These are phyloP conservation scores for Epizoanthus stellaris DNA, from an alignment of 92 coral and sea anemone species.

Conservation along the genomic window DNA sequence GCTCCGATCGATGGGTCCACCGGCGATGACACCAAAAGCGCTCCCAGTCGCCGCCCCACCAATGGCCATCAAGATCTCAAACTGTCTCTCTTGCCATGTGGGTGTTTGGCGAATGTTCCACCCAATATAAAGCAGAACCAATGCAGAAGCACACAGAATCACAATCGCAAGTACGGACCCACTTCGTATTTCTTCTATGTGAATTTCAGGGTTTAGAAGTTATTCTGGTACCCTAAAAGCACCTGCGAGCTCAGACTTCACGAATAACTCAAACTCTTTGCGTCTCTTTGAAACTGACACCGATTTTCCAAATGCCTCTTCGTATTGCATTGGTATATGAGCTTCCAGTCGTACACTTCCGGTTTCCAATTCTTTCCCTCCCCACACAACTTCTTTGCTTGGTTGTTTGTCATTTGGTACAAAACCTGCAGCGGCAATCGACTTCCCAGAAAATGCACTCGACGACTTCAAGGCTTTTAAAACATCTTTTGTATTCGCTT, in stretches of 20 bases:
- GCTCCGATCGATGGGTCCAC: conserved; percentile 1
- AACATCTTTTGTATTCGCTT: background rate
- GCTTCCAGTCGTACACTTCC: background rate
- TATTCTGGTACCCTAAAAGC: background rate
- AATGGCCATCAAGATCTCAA: conserved; percentile 18
- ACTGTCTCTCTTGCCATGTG: conserved; percentile 1
- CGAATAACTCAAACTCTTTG: background rate
- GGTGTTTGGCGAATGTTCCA: background rate
- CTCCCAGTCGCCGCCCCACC: background rate
- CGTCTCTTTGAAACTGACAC: background rate
- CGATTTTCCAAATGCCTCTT: background rate
- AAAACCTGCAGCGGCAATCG: conserved; percentile 3
- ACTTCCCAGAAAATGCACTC: background rate
- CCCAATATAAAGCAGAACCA: background rate
- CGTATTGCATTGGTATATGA: conserved; percentile 11
- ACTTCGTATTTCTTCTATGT: background rate
- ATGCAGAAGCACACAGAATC: background rate
- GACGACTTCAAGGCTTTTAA: background rate
- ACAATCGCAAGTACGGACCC: background rate
- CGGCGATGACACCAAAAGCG: background rate
- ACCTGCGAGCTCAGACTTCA: background rate
- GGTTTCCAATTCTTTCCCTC: background rate
- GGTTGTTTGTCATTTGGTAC: background rate
- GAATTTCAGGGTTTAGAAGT: background rate
- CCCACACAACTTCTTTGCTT: background rate